phyloP scores from a whole-genome alignment of 2,888 invertebrate genomes.

The Odontomyia ornata region DNA sequence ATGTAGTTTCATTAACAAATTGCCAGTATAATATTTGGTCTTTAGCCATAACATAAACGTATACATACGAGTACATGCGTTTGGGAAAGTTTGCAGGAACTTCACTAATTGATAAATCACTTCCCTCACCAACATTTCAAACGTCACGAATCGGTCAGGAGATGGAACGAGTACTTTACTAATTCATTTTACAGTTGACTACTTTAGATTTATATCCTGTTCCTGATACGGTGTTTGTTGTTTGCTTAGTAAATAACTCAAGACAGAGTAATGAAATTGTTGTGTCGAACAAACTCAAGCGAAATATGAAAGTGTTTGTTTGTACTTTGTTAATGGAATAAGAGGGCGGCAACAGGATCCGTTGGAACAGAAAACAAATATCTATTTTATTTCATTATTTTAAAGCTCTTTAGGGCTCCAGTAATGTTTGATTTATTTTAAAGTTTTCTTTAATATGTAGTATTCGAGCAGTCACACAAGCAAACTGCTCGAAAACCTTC shows the following conservation, averaged over 20 bases:
- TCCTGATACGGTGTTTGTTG: not conserved
- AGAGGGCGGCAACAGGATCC: no score
- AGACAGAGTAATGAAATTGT: constrained; percentile 4
- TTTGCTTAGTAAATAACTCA: not conserved
- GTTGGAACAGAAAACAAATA: no score
- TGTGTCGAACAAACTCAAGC: not conserved
- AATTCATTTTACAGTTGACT: constrained; percentile 5
- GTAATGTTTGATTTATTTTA: no score
- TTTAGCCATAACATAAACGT: not conserved
- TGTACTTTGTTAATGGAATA: no score
- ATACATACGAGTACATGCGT: not conserved
- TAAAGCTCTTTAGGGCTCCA: not conserved
- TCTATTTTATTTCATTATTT: no score
- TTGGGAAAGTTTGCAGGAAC: not conserved
- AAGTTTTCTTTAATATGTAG: no score
- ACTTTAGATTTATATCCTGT: not conserved
- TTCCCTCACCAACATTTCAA: not conserved
- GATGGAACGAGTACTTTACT: constrained; percentile 10
- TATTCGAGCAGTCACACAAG: no score
- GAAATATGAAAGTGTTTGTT: not conserved
- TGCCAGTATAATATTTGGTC: not conserved
- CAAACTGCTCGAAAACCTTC: no score
- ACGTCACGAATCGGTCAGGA: not conserved
- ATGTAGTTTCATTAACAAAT: not conserved
- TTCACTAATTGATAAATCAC: constrained; percentile 26